Evolutionary conservation across 2,888 invertebrate genomes (phyloP), one percentile per base, ranked within the genome.

Genomic region (Pachymerium ferrugineum): DNA sequence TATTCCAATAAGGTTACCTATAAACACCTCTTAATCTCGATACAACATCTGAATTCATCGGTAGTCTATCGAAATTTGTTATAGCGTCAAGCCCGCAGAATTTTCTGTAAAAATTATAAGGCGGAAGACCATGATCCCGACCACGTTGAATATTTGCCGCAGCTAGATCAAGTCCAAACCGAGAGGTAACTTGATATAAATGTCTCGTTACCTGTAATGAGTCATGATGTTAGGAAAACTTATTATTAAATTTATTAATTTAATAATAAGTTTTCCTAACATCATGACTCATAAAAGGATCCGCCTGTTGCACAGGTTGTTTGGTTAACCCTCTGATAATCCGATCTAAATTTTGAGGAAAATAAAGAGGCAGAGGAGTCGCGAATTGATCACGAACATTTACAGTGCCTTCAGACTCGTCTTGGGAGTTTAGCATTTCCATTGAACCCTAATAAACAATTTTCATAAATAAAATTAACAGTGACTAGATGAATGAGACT

Each of bases 51-150:
- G 5, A 8, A 22, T 38, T 35, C 10, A 35, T 12, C 16, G 33
- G 33, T 22, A 94, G 86, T 77, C 91, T 93, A 74, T 91, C 90
- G 29, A 76, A 76, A 1, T 69, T 68, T 29, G 33, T 38, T 0
- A 29, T 73, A 47, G 38, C 33, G 4, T 42, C 38, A 12, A 74
- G 30, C 0, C 81, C 81, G 74, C 83, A 83, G 71, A 78, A 80
- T 72, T 80, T 78, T 28, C 82, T 73, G 78, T 78, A 81, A 16
- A 77, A 77, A 73, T 81, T 81, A 77, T 83, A 83, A 4, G 79
- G 79, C 0, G 78, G 78, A 3, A 80, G 35, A 10, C 79, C 80
- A 70, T 79, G 78, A 62, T 80, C 80, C 68, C 80, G 74, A 0
- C 77, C 79, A n/a, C 80, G 76, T 69, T 80, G 79, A 1, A 79